Percentiles rank a stretch among this genome's conserved stretches.
phyloP scores from a whole-genome alignment of 2,888 invertebrate species.

The Stenodema calcarata region DNA sequence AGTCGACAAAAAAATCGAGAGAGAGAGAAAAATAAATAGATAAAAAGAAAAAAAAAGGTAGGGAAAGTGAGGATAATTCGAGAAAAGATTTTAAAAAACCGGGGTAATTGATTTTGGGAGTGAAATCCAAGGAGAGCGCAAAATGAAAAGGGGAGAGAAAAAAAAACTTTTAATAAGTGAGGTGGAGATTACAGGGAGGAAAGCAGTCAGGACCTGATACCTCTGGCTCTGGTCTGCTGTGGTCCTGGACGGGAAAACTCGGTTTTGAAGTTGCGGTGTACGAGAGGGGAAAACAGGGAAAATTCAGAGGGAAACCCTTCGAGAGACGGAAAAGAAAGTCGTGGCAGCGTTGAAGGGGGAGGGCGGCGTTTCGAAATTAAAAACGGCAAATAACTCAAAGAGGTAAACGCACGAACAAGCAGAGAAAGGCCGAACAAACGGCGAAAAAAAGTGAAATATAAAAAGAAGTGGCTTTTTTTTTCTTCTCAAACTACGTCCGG shows the following conservation, averaged over 20 bases:
- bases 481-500: not conserved
- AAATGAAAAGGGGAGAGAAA: not conserved
- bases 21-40: too few relatives aligned
- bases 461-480: conserved; percentile 25
- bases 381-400: conserved; percentile 51
- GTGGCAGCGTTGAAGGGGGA: too few relatives aligned
- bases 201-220: conserved; percentile 29
- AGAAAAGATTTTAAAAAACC: not conserved
- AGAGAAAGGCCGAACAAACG: conserved; percentile 38
- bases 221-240: not conserved
- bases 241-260: not conserved
- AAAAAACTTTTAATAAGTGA: conserved; percentile 40
- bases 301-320: not conserved
- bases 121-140: not conserved
- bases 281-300: not conserved
- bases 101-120: conserved; percentile 20
- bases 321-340: not conserved
- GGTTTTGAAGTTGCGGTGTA: not conserved
- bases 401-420: conserved; percentile 51
- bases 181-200: conserved; percentile 5
- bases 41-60: not conserved
- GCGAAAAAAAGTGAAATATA: conserved; percentile 19
- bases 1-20: conserved; percentile 18
- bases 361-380: conserved; percentile 44
- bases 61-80: not conserved